phyloP scores from a whole-genome alignment of 2,888 invertebrate species.

The Drosophila greeni region DNA sequence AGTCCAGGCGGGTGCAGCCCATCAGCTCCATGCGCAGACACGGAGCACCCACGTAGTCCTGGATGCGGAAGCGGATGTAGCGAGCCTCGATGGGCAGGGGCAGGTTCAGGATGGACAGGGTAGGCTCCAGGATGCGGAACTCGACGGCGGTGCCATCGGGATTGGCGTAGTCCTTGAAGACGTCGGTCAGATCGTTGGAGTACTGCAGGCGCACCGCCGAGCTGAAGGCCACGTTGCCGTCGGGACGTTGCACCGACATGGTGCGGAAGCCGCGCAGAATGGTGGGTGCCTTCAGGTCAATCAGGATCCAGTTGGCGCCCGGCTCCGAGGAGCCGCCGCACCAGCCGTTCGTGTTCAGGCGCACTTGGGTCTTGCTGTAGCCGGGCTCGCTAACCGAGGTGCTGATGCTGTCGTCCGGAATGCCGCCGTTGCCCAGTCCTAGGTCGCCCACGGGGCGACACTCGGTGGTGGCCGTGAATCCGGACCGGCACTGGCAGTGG shows the following conservation, averaged over 20 bases:
- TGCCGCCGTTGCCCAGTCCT: slow-evolving; percentile 88
- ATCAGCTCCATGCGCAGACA: slow-evolving; percentile 94
- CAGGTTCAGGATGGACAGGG: slow-evolving; percentile 92
- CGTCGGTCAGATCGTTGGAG: slow-evolving; percentile 92
- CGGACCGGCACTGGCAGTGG: slow-evolving; percentile 90
- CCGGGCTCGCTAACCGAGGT: slow-evolving; percentile 91
- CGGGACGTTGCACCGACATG: slow-evolving; percentile 90
- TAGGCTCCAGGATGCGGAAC: slow-evolving; percentile 92
- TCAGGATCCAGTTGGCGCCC: slow-evolving; percentile 91
- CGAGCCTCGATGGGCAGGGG: slow-evolving; percentile 95
- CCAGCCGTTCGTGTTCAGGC: slow-evolving; percentile 92
- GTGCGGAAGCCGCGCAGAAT: slow-evolving; percentile 94
- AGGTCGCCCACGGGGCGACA: slow-evolving; percentile 94
- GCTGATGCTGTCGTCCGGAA: slow-evolving; percentile 92
- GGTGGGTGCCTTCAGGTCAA: slow-evolving; percentile 92
- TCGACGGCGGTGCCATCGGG: slow-evolving; percentile 95
- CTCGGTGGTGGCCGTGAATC: slow-evolving; percentile 91
- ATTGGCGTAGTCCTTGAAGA: slow-evolving; percentile 94
- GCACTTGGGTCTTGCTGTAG: slow-evolving; percentile 89
- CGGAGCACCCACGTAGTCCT: slow-evolving; percentile 92
- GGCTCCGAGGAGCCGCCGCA: slow-evolving; percentile 92
- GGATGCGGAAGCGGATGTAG: slow-evolving; percentile 90
- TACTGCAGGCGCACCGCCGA: slow-evolving; percentile 92
- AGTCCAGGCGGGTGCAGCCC: slow-evolving; percentile 94
- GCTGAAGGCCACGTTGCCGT: slow-evolving; percentile 92